phyloP scores from a whole-genome alignment of 92 coral and sea anemone genomes.

The Umimayanthus chanpuru region DNA sequence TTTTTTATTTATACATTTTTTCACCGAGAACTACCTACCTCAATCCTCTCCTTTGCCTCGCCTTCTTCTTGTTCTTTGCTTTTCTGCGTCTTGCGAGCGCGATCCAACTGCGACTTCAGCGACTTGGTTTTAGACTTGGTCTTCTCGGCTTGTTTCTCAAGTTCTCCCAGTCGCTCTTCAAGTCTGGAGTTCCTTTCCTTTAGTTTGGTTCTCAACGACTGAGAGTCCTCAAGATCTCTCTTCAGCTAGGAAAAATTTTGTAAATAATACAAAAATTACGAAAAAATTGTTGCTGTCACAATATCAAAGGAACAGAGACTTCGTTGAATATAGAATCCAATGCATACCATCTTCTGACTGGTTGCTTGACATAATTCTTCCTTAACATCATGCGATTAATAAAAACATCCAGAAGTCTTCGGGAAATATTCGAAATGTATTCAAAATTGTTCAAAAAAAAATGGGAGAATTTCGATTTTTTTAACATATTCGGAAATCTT shows the following conservation, averaged over 20 bases:
- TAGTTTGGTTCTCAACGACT: slow-evolving; percentile 52
- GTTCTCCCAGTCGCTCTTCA: slow-evolving; percentile 69
- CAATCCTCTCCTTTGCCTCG: slow-evolving; percentile 64
- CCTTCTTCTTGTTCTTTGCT: slow-evolving; percentile 72
- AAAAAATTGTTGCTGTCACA: too few relatives aligned
- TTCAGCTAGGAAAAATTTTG: slow-evolving; percentile 53
- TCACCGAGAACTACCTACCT: slow-evolving; percentile 51
- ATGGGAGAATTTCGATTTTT: too few relatives aligned
- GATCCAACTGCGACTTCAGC: slow-evolving; percentile 73
- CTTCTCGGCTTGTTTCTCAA: slow-evolving; percentile 62
- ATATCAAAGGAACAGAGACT: too few relatives aligned
- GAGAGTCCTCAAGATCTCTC: slow-evolving; percentile 84
- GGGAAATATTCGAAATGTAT: too few relatives aligned
- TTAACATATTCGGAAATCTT: too few relatives aligned
- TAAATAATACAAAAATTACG: background rate
- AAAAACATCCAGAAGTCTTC: too few relatives aligned
- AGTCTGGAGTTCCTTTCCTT: slow-evolving; percentile 72
- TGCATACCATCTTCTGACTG: too few relatives aligned
- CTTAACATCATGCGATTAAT: too few relatives aligned
- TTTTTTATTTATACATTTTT: too few relatives aligned
- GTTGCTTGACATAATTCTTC: too few relatives aligned
- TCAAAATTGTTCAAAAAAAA: too few relatives aligned
- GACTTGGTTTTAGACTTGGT: slow-evolving; percentile 61
- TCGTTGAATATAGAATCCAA: background rate
- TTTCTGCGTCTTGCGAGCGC: slow-evolving; percentile 62